A percentile compares a stretch with the other conserved stretches of the same genome.
Conservation (phyloP, 2,797 vertebrate species). For the Carapus acus region DNA sequence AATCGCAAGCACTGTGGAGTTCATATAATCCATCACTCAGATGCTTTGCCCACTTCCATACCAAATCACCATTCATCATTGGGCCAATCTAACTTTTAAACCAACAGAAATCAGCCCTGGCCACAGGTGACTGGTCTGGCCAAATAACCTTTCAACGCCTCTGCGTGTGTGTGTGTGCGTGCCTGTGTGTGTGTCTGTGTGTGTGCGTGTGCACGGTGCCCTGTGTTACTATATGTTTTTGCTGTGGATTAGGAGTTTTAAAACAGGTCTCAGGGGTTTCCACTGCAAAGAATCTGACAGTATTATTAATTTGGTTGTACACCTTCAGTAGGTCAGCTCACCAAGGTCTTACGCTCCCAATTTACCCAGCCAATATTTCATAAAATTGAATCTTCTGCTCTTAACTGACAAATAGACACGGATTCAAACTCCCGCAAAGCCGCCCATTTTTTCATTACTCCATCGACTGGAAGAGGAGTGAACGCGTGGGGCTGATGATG, state of each 20-base stretch:
- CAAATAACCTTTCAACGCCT: conserved; percentile 55
- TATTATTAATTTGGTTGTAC: neutral
- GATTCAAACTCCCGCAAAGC: conserved; percentile 32
- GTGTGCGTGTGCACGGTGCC: neutral
- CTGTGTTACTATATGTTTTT: conserved; percentile 1
- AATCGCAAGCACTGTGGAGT: conserved; percentile 21
- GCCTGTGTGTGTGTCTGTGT: conserved; percentile 4
- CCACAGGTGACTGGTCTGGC: conserved; percentile 66
- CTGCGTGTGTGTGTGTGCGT: conserved; percentile 23
- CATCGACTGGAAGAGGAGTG: conserved; percentile 44
- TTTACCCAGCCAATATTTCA: conserved; percentile 11
- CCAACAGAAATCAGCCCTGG: conserved; percentile 62
- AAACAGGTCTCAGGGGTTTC: conserved; percentile 15
- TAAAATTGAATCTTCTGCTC: neutral
- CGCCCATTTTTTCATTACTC: conserved; percentile 44
- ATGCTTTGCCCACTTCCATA: conserved; percentile 17
- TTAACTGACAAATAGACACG: conserved; percentile 12
- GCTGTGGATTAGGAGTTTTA: conserved; percentile 26
- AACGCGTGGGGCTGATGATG: conserved; percentile 56
- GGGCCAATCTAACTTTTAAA: conserved; percentile 70
- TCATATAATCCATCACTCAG: conserved; percentile 24
- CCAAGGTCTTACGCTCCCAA: conserved; percentile 3
- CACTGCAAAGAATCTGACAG: neutral
- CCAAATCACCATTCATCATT: conserved; percentile 46
- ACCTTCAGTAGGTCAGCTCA: neutral